Evolutionary conservation across 2,888 invertebrate species (phyloP), one percentile per base, ranked within the genome.

Genomic region (Dastarcus helophoroides): DNA sequence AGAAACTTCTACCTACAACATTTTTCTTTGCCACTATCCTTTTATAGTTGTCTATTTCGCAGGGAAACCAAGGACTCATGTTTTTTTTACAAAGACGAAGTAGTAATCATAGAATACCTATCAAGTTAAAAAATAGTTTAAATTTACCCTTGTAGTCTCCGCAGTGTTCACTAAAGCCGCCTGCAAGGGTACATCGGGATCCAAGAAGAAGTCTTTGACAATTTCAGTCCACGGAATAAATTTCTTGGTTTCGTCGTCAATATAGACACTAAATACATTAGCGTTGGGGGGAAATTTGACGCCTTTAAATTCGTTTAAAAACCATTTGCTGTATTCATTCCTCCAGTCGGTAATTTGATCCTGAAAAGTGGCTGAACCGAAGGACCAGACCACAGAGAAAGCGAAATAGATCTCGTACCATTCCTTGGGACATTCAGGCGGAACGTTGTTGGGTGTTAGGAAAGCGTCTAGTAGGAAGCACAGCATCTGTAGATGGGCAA

Each of bases 261-360:
- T 86, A 58, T 76, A 93, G 60, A 79, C 94, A 49, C 81, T 82
- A 56, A 94, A 94, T 2, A 94, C 78, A 28, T 78, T 86, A 2
- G 84, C 88, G 2, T 73, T 68, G 0, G 72, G 52, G 0, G 94
- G 93, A 60, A 93, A 91, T 60, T 85, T 86, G 14, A 94, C 73
- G 0, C 81, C 71, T 61, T 90, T 93, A 58, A 91, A 94, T 62
- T 94, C 94, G 41, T 79, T 83, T 11, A 73, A 67, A 71, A 90
- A 95, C 93, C 93, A 94, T 59, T 90, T 93, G 53, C 83, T 86
- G 58, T 94, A 94, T 54, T 94, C 94, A 44, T 81, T 81, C 23
- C 93, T 73, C 79, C 91, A 88, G 56, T 94, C 93, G 3, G 83
- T 71, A 22, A 89, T 65, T 67, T 90, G 80, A 64, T 93, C 93